Conservation (phyloP, 1,140 invertebrate species). For the Zaprionus taronus region DNA sequence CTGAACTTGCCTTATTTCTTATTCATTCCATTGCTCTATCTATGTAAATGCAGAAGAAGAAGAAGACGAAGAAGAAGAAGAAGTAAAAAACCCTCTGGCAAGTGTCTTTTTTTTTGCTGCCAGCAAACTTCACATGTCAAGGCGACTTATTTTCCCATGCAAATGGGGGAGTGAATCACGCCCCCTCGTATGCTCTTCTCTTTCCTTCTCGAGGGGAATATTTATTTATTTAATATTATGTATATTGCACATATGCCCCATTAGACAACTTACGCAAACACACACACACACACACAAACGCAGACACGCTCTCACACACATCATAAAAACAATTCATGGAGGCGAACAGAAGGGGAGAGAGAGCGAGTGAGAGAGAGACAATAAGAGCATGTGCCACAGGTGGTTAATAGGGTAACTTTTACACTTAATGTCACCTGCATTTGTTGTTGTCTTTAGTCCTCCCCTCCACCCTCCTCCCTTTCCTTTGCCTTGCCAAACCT, state of each 20-base stretch:
- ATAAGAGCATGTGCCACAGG: constrained; percentile 61
- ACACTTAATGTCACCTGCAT: constrained; percentile 68
- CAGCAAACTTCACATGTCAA: constrained; percentile 44
- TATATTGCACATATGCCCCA: constrained; percentile 71
- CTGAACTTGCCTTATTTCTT: constrained; percentile 46
- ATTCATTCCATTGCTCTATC: constrained; percentile 49
- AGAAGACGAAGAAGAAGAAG: neutral
- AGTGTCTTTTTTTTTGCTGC: constrained; percentile 2
- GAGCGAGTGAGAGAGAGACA: neutral
- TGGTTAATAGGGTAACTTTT: constrained; percentile 79
- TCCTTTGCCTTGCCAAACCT: neutral
- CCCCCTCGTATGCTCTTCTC: neutral
- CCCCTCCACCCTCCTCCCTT: neutral
- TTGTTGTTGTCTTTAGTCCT: constrained; percentile 12
- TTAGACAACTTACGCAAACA: constrained; percentile 56
- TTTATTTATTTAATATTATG: constrained; percentile 77
- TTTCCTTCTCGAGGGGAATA: constrained; percentile 14
- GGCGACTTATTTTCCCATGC: constrained; percentile 58
- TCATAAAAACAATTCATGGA: constrained; percentile 63
- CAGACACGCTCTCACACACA: constrained; percentile 43
- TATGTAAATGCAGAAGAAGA: constrained; percentile 17
- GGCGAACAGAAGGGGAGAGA: neutral
- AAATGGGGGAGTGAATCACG: constrained; percentile 25
- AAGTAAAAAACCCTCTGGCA: neutral
- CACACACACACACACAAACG: constrained; percentile 23